These are phyloP conservation scores for Sigmodon hispidus DNA, from an alignment of 2,113 vertebrate genomes.

Conservation along the genomic window DNA sequence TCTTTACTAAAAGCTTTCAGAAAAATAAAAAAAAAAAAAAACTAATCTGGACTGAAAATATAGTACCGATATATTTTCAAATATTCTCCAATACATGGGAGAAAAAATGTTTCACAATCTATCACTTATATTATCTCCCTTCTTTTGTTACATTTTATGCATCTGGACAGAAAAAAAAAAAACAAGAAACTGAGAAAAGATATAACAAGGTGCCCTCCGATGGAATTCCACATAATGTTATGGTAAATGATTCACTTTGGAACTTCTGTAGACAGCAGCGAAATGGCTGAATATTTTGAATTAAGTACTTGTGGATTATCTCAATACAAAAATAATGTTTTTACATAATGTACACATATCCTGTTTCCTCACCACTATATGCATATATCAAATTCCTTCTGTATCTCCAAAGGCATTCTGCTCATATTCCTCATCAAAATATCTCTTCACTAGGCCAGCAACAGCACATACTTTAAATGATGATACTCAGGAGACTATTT, in stretches of 20 bases:
- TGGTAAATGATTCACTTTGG: neutral
- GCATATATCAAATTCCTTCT: neutral
- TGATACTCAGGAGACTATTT: neutral
- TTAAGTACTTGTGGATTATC: neutral
- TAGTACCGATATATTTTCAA: neutral
- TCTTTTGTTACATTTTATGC: neutral
- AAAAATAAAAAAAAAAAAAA: neutral
- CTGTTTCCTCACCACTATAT: neutral
- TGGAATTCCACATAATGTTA: neutral
- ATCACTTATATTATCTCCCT: neutral
- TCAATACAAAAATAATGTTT: neutral
- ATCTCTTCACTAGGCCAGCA: neutral
- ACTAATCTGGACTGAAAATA: conserved; percentile 33
- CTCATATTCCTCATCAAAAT: neutral
- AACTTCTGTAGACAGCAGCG: neutral
- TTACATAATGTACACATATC: neutral
- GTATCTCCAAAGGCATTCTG: neutral
- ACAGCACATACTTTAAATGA: neutral
- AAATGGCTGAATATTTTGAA: neutral
- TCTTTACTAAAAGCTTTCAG: neutral
- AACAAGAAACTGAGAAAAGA: neutral
- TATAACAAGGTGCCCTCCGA: neutral
- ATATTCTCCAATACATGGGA: no score
- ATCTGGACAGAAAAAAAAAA: neutral
- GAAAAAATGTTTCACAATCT: neutral